Base-by-base conservation (phyloP, 2,113 vertebrate genomes). In the Epinephelus moara region DNA sequence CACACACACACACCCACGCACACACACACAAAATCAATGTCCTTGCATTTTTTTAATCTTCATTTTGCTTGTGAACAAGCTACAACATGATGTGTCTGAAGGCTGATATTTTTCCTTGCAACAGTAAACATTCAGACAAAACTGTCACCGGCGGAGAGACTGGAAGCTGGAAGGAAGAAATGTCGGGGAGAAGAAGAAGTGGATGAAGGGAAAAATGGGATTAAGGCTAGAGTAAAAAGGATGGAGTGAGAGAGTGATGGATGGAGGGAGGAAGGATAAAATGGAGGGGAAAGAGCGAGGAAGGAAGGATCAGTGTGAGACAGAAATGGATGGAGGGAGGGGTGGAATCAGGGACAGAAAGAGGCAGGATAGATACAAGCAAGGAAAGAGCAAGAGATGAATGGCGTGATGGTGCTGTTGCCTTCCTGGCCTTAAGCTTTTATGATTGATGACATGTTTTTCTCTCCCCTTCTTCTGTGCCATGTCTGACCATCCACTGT, bases 401-500 rank as follows among this genome's bases (percentile, higher is more conserved):
- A 81, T 78, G 64, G 72, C 12, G 42, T 78, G 79, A 86, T 80
- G 69, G 40, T 68, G 75, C 63, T 23, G n/a, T 64, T 79, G 60
- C 77, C 71, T 85, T 79, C 57, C 55, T 84, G 62, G 81, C 84
- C 85, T 85, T 33, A 80, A 71, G 77, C 78, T 72, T 87, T 68
- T 71, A 73, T 91, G 87, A 92, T 88, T 80, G 81, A 91, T 90
- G 84, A 63, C n/a, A 68, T 84, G 80, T 85, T 93, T 88, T 90
- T 80, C 70, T 70, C 19, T 23, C 82, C 47, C 18, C 40, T 23
- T 70, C 40, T 77, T 30, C 30, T 79, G 71, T 56, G 33, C 66
- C 60, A 61, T 59, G 49, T 77, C 70, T 53, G 72, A 81, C 59
- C 60, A 75, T 86, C 25, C 18, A 62, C 67, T 72, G 81, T 66